These are phyloP conservation scores for Neocloeon triangulifer DNA, from an alignment of 1,140 invertebrate genomes.

Conservation along the genomic window DNA sequence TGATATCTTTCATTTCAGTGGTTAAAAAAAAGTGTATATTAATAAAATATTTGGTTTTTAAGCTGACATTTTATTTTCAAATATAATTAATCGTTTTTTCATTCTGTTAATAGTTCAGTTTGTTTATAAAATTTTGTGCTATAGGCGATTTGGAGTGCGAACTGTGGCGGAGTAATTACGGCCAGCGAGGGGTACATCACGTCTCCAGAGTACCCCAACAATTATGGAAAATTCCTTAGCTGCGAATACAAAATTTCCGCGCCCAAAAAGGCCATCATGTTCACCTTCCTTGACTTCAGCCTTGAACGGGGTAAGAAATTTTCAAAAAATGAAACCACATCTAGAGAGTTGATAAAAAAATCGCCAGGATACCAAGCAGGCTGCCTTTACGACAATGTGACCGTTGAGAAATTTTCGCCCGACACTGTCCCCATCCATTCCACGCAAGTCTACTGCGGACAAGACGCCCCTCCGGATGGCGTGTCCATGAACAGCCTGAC, in stretches of 20 bases:
- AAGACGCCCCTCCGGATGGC: constrained; percentile 8
- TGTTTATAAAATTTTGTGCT: too few species aligned
- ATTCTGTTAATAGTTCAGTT: too few species aligned
- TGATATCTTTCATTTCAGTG: too few species aligned
- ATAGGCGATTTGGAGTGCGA: constrained; percentile 28
- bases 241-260: constrained; percentile 46
- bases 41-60: too few species aligned
- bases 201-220: constrained; percentile 46
- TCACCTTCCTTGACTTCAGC: constrained; percentile 30
- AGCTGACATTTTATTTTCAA: too few species aligned
- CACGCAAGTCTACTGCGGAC: constrained; percentile 12
- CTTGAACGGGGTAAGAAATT: constrained; percentile 23
- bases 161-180: constrained; percentile 49
- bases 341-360: too few species aligned
- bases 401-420: too few species aligned
- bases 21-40: too few species aligned
- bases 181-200: constrained; percentile 24
- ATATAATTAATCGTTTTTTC: too few species aligned
- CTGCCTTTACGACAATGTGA: constrained; percentile 30
- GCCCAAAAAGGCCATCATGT: constrained; percentile 16
- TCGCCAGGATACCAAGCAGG: constrained; percentile 8
- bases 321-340: too few species aligned
- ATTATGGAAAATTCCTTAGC: constrained; percentile 29
- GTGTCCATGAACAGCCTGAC: constrained; percentile 3
- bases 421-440: too few species aligned